phyloP scores from a whole-genome alignment of 1,140 invertebrate species.

The Nebria ingens region DNA sequence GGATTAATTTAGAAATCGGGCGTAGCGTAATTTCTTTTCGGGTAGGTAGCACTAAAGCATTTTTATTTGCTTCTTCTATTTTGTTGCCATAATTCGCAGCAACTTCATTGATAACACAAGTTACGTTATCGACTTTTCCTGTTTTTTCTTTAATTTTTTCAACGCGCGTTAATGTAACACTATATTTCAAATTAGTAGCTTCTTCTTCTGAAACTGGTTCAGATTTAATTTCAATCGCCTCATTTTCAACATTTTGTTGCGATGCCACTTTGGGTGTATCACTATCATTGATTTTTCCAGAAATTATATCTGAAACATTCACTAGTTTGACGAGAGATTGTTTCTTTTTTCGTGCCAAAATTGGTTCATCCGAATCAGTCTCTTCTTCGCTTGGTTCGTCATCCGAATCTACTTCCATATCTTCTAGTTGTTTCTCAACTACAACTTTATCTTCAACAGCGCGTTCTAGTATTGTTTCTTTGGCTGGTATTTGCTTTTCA shows the following conservation, averaged over 20 bases:
- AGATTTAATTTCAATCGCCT: constrained; percentile 30
- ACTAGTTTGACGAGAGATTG: neutral
- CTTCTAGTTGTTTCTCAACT: constrained; percentile 1
- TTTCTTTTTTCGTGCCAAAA: constrained; percentile 9
- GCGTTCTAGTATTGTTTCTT: no score
- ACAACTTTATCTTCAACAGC: neutral
- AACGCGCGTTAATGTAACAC: constrained; percentile 20
- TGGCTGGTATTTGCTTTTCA: no score
- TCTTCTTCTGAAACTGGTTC: constrained; percentile 29
- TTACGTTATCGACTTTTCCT: constrained; percentile 21
- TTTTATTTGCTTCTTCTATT: constrained; percentile 14
- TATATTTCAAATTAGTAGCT: constrained; percentile 15
- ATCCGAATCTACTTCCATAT: neutral
- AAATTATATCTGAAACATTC: neutral
- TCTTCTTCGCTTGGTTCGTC: neutral
- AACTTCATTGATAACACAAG: constrained; percentile 22
- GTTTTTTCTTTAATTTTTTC: constrained; percentile 25
- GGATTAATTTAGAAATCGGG: constrained; percentile 24
- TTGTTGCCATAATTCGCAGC: constrained; percentile 19
- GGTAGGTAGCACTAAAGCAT: neutral
- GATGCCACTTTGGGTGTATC: neutral
- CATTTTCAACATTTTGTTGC: neutral
- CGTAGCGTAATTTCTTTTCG: constrained; percentile 23
- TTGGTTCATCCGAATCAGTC: neutral
- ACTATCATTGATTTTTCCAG: neutral